phyloP scores from a whole-genome alignment of 2,888 invertebrate species.

The Pyrrhosoma nymphula region DNA sequence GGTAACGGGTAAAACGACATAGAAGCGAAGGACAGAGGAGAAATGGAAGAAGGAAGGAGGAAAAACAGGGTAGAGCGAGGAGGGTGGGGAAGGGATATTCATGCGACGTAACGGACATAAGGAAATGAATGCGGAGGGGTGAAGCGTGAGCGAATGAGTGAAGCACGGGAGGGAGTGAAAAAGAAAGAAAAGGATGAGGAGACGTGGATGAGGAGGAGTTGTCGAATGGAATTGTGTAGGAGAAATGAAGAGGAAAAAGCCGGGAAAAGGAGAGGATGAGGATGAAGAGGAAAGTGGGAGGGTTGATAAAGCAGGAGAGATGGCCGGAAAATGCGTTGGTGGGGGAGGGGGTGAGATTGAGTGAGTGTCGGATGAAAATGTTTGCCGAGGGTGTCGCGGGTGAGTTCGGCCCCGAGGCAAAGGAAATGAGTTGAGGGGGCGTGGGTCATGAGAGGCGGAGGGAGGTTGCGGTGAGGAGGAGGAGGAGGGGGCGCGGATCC shows the following conservation, averaged over 20 bases:
- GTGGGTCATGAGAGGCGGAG: background rate
- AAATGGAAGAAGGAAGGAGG: background rate
- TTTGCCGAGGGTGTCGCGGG: constrained; percentile 39
- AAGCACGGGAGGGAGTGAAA: too few species aligned
- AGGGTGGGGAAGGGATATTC: too few species aligned
- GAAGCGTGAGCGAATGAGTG: too few species aligned
- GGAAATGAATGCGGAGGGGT: too few species aligned
- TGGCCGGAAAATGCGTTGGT: too few species aligned
- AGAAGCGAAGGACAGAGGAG: background rate
- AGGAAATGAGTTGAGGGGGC: constrained; percentile 13
- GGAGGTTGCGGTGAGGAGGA: background rate
- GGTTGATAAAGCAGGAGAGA: background rate
- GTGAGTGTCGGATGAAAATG: constrained; percentile 28
- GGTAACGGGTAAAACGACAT: background rate
- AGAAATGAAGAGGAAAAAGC: too few species aligned
- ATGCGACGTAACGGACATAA: too few species aligned
- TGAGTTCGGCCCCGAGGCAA: background rate
- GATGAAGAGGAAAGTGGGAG: background rate
- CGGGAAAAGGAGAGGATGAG: background rate
- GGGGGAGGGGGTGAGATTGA: background rate
- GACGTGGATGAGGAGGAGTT: too few species aligned
- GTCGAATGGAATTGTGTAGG: background rate
- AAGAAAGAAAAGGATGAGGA: too few species aligned
- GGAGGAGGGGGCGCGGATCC: background rate
- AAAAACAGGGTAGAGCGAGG: background rate